Percentiles rank a stretch among this genome's conserved stretches.
phyloP scores from a whole-genome alignment of 2,797 vertebrate species.

The Pseudochirops corinnae region DNA sequence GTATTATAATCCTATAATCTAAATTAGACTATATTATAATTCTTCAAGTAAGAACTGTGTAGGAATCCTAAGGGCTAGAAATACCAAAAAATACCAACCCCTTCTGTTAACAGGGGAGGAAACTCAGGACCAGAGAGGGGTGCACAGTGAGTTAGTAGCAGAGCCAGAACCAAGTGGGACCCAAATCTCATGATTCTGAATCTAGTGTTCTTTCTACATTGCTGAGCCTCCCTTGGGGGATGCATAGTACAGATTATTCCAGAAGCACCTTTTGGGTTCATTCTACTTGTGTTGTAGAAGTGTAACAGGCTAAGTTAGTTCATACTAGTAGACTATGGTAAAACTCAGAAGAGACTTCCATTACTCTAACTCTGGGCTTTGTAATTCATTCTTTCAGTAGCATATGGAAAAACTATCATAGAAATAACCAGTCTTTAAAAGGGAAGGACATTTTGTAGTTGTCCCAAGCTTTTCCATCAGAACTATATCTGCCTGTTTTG shows the following conservation, averaged over 20 bases:
- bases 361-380: not conserved
- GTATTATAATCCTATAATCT: not conserved
- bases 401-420: not conserved
- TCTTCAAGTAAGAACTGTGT: not conserved
- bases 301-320: not conserved
- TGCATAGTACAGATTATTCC: not conserved
- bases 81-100: not conserved
- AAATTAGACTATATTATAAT: not conserved
- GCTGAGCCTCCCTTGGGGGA: not conserved
- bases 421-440: not conserved
- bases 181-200: not conserved
- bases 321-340: not conserved
- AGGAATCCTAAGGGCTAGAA: not conserved
- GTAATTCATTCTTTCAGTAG: not conserved
- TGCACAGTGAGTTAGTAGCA: not conserved
- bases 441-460: not conserved
- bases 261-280: not conserved
- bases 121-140: constrained; percentile 12
- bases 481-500: not conserved
- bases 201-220: not conserved
- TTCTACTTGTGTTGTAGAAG: not conserved
- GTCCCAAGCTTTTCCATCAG: not conserved
- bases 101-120: not conserved
- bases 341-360: not conserved
- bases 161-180: not conserved